These are phyloP conservation scores for Poeciliopsis presidionis DNA, from an alignment of 2,797 vertebrate genomes.

Conservation along the genomic window DNA sequence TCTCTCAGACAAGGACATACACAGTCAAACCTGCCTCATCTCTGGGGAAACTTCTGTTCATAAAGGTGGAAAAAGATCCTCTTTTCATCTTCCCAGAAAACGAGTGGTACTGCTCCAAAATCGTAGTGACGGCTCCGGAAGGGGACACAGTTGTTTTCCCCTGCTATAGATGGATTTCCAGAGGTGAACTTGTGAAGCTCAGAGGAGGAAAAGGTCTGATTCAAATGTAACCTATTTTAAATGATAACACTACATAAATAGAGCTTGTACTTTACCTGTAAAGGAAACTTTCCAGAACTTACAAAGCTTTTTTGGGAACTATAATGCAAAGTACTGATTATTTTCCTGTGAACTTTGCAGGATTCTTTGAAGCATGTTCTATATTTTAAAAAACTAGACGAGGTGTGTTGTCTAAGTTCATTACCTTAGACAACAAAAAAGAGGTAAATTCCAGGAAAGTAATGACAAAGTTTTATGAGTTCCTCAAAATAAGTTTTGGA, in stretches of 20 bases:
- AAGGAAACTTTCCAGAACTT: background rate
- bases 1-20: slow-evolving; percentile 53
- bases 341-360: background rate
- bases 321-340: background rate
- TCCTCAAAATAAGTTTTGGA: background rate
- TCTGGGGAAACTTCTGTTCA: slow-evolving; percentile 65
- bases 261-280: background rate
- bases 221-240: background rate
- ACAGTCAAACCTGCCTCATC: slow-evolving; percentile 34
- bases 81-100: slow-evolving; percentile 41
- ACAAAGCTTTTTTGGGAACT: background rate
- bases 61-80: slow-evolving; percentile 70
- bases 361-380: background rate
- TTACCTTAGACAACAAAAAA: background rate
- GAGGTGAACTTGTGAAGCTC: slow-evolving; percentile 64
- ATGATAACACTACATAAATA: background rate
- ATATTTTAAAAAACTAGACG: background rate
- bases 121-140: slow-evolving; percentile 68
- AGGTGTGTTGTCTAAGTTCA: background rate
- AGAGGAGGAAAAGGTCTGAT: slow-evolving; percentile 71
- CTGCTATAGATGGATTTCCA: slow-evolving; percentile 73
- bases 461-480: background rate
- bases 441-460: background rate
- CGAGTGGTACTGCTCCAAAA: slow-evolving; percentile 72
- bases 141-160: slow-evolving; percentile 65